phyloP scores from a whole-genome alignment of 2,113 vertebrate genomes.

The Mobula birostris region DNA sequence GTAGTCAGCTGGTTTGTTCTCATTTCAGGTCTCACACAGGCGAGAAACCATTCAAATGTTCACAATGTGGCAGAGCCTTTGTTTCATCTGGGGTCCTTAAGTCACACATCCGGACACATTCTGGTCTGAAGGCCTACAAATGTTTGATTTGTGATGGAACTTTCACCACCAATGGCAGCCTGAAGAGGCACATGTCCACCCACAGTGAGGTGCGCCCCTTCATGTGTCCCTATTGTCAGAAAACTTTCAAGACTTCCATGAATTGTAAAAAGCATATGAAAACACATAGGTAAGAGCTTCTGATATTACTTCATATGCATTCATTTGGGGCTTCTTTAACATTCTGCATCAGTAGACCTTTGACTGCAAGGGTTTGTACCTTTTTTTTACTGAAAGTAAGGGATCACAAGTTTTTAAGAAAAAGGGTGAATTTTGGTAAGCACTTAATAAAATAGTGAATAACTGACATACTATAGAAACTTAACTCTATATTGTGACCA shows the following conservation, averaged over 20 bases:
- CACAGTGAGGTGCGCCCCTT: slow-evolving; percentile 91
- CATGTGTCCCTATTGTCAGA: slow-evolving; percentile 98
- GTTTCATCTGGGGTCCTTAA: slow-evolving; percentile 95
- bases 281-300: slow-evolving; percentile 73
- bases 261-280: slow-evolving; percentile 99
- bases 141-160: slow-evolving; percentile 88
- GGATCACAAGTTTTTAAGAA: not conserved
- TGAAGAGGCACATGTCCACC: slow-evolving; percentile 90
- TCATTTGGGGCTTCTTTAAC: no score
- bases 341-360: no score
- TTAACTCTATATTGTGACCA: not conserved
- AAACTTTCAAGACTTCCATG: slow-evolving; percentile 94
- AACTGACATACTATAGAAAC: not conserved
- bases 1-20: not conserved
- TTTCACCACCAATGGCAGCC: slow-evolving; percentile 92
- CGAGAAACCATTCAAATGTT: slow-evolving; percentile 89
- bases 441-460: not conserved
- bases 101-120: slow-evolving; percentile 90
- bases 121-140: slow-evolving; percentile 88
- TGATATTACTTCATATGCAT: not conserved
- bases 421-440: no score
- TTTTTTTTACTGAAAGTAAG: not conserved
- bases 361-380: not conserved
- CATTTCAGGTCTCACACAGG: slow-evolving; percentile 83
- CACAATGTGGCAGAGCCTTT: slow-evolving; percentile 92